Conservation (phyloP, 2,797 vertebrate species). For the Cynodonichthys magdalenae region DNA sequence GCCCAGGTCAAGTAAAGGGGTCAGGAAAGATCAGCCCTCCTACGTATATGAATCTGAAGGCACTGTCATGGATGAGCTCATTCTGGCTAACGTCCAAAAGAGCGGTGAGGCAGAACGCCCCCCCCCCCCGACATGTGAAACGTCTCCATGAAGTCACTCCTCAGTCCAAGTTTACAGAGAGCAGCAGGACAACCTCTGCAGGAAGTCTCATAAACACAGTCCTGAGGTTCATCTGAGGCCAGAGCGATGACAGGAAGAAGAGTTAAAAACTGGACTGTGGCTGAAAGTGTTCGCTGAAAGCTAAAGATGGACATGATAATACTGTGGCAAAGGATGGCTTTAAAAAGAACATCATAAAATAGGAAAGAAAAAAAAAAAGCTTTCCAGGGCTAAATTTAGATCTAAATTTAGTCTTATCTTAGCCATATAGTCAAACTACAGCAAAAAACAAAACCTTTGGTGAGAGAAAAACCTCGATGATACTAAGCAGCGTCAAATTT, state of each 20-base stretch:
- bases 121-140: constrained; percentile 40
- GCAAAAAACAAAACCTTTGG: constrained; percentile 44
- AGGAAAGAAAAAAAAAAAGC: neutral
- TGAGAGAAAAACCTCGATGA: constrained; percentile 42
- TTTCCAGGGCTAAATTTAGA: constrained; percentile 48
- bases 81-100: constrained; percentile 66
- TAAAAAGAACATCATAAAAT: constrained; percentile 10
- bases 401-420: constrained; percentile 48
- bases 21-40: constrained; percentile 51
- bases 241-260: constrained; percentile 47
- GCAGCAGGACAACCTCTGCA: constrained; percentile 26
- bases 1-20: constrained; percentile 46
- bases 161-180: constrained; percentile 38
- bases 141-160: constrained; percentile 65
- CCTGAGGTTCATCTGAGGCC: constrained; percentile 49
- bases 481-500: constrained; percentile 22
- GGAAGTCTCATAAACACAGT: constrained; percentile 42
- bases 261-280: constrained; percentile 20
- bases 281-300: constrained; percentile 10
- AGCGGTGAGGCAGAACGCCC: constrained; percentile 42
- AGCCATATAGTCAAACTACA: constrained; percentile 25
- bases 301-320: constrained; percentile 22
- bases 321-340: neutral
- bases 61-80: constrained; percentile 75
- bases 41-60: constrained; percentile 55